These are phyloP conservation scores for Onychomys leucogaster DNA, from an alignment of 2,797 vertebrate species.

Conservation along the genomic window DNA sequence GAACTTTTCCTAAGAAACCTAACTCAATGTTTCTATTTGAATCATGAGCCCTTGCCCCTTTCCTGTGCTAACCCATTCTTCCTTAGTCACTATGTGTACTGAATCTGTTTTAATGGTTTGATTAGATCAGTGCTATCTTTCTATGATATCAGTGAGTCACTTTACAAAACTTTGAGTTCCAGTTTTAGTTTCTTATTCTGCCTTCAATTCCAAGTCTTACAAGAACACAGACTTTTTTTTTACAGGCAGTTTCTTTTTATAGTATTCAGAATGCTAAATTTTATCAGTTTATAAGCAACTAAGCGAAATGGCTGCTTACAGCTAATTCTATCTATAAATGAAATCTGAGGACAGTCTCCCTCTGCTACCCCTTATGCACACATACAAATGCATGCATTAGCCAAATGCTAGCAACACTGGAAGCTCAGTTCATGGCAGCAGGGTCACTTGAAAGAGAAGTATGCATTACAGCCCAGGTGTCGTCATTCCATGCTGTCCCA, in stretches of 20 bases:
- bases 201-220: conserved; percentile 28
- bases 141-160: not conserved
- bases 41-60: not conserved
- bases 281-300: conserved; percentile 32
- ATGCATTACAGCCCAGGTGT: not conserved
- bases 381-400: not conserved
- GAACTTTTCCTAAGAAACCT: conserved; percentile 32
- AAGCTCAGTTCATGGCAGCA: not conserved
- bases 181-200: conserved; percentile 55
- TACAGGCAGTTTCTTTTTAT: not conserved
- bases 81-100: not conserved
- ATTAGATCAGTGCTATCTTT: not conserved
- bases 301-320: conserved; percentile 16
- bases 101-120: conserved; percentile 24
- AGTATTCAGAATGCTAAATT: conserved; percentile 4
- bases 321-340: conserved; percentile 17
- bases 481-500: not conserved
- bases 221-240: not conserved
- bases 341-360: not conserved
- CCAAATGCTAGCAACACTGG: not conserved
- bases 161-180: not conserved
- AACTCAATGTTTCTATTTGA: not conserved
- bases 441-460: not conserved
- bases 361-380: too few relatives aligned
- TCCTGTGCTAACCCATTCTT: not conserved